Evolutionary conservation across 1,140 invertebrate genomes (phyloP).

Genomic region (Scaptomyza montana): DNA sequence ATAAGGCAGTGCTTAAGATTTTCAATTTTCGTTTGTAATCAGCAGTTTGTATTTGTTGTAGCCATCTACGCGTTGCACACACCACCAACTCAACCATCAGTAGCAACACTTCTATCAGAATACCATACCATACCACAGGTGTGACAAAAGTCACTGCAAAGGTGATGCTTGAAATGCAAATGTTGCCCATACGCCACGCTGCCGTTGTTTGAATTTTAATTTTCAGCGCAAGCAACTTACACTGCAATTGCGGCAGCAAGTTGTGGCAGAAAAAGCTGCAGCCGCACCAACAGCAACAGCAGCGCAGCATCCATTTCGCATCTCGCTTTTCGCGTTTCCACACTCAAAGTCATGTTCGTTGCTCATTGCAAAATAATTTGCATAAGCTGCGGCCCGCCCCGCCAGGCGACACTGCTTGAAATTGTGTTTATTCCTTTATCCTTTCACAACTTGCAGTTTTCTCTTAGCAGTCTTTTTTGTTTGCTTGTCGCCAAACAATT

Average conservation of each 20-base stretch:
- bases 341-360: slow-evolving; percentile 66
- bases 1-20: slow-evolving; percentile 74
- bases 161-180: slow-evolving; percentile 71
- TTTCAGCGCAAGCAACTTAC: slow-evolving; percentile 60
- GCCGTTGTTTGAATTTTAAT: slow-evolving; percentile 78
- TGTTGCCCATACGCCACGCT: slow-evolving; percentile 68
- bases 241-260: slow-evolving; percentile 47
- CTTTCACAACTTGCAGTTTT: slow-evolving; percentile 7
- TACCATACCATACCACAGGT: slow-evolving; percentile 58
- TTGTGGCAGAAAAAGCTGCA: neutral
- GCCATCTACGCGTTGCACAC: slow-evolving; percentile 8
- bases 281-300: slow-evolving; percentile 17
- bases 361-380: slow-evolving; percentile 78
- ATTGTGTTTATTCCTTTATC: slow-evolving; percentile 48
- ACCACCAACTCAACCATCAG: neutral
- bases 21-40: slow-evolving; percentile 81
- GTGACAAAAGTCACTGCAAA: slow-evolving; percentile 75
- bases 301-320: slow-evolving; percentile 15
- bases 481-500: slow-evolving; percentile 57
- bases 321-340: slow-evolving; percentile 30
- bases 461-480: slow-evolving; percentile 27
- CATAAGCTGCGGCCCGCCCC: slow-evolving; percentile 57
- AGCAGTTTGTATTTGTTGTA: slow-evolving; percentile 58
- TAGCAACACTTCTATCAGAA: neutral
- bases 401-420: slow-evolving; percentile 7